Percentiles rank a stretch among this genome's conserved stretches.
Conservation (phyloP, 2,888 invertebrate species). For the Helicoverpa assulta region DNA sequence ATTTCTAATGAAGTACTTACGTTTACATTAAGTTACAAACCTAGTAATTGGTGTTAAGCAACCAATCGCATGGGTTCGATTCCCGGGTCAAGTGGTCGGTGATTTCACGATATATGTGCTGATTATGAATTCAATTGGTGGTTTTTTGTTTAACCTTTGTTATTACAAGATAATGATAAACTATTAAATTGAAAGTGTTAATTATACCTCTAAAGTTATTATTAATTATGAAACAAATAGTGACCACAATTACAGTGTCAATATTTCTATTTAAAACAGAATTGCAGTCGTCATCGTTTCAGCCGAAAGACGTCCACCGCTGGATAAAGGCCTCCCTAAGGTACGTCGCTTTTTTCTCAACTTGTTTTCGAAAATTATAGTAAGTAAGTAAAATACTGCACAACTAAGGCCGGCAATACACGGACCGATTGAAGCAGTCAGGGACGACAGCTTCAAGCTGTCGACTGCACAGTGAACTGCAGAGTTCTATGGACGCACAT, state of each 20-base stretch:
- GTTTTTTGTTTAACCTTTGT: conserved; percentile 38
- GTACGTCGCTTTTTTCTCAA: no score
- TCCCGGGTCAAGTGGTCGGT: conserved; percentile 54
- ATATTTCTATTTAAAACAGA: no score
- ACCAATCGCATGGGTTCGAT: conserved; percentile 67
- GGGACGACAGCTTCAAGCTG: no score
- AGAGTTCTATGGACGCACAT: no score
- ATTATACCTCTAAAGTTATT: conserved; percentile 15
- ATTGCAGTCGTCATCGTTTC: no score
- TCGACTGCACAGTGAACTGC: no score
- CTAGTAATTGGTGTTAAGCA: conserved; percentile 51
- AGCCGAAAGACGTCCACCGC: no score
- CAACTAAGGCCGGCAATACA: no score
- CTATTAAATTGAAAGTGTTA: conserved; percentile 16
- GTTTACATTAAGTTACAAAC: conserved; percentile 49
- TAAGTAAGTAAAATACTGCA: neutral
- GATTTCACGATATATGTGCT: conserved; percentile 40
- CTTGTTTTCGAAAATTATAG: neutral
- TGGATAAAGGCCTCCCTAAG: no score
- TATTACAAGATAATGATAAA: conserved; percentile 23
- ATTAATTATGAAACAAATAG: conserved; percentile 27
- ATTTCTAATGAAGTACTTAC: conserved; percentile 36
- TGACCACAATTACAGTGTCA: no score
- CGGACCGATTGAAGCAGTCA: no score
- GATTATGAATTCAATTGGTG: conserved; percentile 38